Evolutionary conservation across 1,140 invertebrate genomes (phyloP), one percentile per base, ranked within the genome.

Genomic region (Zophobas atratus): DNA sequence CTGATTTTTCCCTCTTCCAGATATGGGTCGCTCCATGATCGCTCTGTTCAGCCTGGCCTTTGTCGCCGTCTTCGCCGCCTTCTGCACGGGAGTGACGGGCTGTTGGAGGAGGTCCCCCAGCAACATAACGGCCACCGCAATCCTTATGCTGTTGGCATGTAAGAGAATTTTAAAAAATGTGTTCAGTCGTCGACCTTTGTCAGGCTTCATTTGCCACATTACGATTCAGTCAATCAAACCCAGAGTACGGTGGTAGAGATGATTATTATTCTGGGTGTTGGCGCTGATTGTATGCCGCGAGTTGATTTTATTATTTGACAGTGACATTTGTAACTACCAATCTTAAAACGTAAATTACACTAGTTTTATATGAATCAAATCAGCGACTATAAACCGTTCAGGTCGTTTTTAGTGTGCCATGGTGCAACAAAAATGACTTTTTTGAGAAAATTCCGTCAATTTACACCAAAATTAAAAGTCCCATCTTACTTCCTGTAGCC

Each of bases 71-170:
- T 97, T 97, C 88, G 92, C 96, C 79, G 94, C 96, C 2, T 98
- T 98, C 88, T 97, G 96, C 92, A 97, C 96, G 41, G 97, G 97
- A 71, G 93, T 98, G 0, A 88, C 88, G 1, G 95, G 97, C 80
- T 98, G 96, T 85, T 98, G 96, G 96, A 93, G 95, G 87, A 90
- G 96, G 82, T 97, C 95, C 53, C 94, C 96, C 0, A 95, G 95
- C 76, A 97, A 97, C 84, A 96, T 98, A 77, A 97, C 96, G 6
- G 95, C 95, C 20, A 98, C 97, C 0, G 96, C 96, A 5, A 95
- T 98, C 80, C 89, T 98, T 8, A 95, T 98, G 92, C 90, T 98
- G 55, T 89, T 97, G 76, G 93, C 95, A 79, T 96, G 95, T 96
- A 87, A 93, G 93, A 39, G 35, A 35, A 33, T 71, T 39, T 0